phyloP scores from a whole-genome alignment of 1,140 invertebrate genomes.

The Chironomus tepperi region DNA sequence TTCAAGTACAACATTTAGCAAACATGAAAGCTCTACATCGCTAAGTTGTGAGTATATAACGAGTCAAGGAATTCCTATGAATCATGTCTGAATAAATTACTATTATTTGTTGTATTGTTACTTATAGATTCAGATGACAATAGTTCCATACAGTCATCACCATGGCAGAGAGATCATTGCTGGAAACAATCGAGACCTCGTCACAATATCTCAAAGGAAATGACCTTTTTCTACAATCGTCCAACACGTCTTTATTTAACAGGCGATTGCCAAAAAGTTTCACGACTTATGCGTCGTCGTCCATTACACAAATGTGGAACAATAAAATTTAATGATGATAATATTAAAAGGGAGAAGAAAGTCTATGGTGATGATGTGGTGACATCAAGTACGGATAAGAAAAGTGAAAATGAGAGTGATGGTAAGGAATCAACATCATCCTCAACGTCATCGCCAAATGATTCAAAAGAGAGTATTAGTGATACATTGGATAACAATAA shows the following conservation, averaged over 20 bases:
- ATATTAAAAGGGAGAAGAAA: conserved; percentile 22
- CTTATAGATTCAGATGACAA: conserved; percentile 74
- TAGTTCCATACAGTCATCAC: conserved; percentile 77
- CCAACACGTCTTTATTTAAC: conserved; percentile 45
- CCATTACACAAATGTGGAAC: conserved; percentile 42
- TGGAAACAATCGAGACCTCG: conserved; percentile 73
- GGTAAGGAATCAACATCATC: background rate
- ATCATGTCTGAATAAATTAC: background rate
- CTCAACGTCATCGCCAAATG: background rate
- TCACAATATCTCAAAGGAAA: conserved; percentile 58
- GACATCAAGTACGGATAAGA: background rate
- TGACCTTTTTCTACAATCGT: conserved; percentile 62
- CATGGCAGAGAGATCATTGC: conserved; percentile 77
- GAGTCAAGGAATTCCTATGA: background rate
- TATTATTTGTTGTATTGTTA: conserved; percentile 25
- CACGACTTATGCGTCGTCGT: conserved; percentile 48
- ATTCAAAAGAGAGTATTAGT: background rate
- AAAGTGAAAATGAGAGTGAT: background rate
- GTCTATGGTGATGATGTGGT: background rate
- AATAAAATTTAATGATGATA: conserved; percentile 23
- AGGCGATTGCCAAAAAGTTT: conserved; percentile 35
- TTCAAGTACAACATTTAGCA: conserved; percentile 31
- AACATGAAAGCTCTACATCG: conserved; percentile 36
- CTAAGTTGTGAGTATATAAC: conserved; percentile 11
- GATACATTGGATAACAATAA: conserved; percentile 6